Evolutionary conservation across 1,140 invertebrate genomes (phyloP).

Genomic region (Zaprionus vittiger): DNA sequence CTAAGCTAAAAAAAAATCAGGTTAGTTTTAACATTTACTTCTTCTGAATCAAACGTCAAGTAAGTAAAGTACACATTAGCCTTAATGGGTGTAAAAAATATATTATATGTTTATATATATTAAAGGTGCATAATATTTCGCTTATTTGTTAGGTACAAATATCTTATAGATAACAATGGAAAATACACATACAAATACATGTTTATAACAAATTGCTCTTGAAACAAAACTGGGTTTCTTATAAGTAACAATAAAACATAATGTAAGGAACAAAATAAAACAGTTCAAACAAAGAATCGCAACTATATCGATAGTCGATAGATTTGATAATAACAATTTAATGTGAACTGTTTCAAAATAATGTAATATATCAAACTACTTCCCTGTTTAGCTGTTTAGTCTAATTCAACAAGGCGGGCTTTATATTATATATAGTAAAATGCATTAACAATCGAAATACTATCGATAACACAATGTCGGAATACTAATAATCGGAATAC

Average conservation of each 20-base stretch:
- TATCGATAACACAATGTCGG: slow-evolving; percentile 8
- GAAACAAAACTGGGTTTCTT: background rate
- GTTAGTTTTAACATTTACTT: too few relatives aligned
- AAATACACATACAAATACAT: background rate
- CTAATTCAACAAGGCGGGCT: background rate
- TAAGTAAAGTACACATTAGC: background rate
- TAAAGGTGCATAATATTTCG: background rate
- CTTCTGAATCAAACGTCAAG: background rate
- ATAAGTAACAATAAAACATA: background rate
- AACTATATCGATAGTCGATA: background rate
- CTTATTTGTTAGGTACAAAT: background rate
- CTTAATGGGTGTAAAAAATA: background rate
- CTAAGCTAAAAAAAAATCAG: too few relatives aligned
- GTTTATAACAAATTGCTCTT: background rate
- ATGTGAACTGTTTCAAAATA: background rate
- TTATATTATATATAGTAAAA: background rate
- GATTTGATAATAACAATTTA: background rate
- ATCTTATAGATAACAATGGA: background rate
- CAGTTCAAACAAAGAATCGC: background rate
- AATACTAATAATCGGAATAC: background rate
- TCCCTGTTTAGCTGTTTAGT: background rate
- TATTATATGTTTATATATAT: background rate
- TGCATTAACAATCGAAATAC: slow-evolving; percentile 7
- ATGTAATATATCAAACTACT: background rate
- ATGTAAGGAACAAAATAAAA: background rate